Evolutionary conservation across 2,797 vertebrate genomes (phyloP), one percentile per base, ranked within the genome.

Genomic region (Oreochromis mossambicus): DNA sequence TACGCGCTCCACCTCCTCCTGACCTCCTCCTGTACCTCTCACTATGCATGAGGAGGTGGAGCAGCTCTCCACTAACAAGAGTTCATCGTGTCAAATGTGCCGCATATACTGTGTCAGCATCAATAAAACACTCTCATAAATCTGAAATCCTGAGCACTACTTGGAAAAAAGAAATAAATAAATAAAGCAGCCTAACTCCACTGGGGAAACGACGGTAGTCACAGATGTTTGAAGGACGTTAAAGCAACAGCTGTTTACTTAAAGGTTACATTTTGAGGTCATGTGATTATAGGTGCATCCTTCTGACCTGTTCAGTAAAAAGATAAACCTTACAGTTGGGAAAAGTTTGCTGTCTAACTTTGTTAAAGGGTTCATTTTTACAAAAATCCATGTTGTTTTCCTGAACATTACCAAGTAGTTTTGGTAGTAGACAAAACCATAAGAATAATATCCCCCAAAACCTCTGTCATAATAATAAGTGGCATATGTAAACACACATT

Each of bases 21-120:
- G 83, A 86, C 88, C 83, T 85, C 76, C 54, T 84, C 79, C 78
- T 54, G 80, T 12, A 66, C 2, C 9, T 66, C 21, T 32, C 58
- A 21, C 63, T 66, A 29, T 19, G 73, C 9, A 21, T 26, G 50
- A 84, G 63, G 12, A 43, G 78, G 48, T 48, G 75, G 48, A 80
- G 77, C 61, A 48, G 79, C 87, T 70, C 81, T 52, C 46, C 15
- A 54, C 73, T 21, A 41, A 80, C 24, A 77, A 61, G 75, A 61
- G 54, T 81, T 68, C 76, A 61, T 82, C 77, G 63, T 51, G 77
- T 70, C 70, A 66, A 38, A 73, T 10, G 26, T 29, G 43, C 6
- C 1, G 46, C 68, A 77, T 24, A 56, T 6, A 17, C 8, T 2
- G 3, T 8, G 13, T n/a, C 48, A 14, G 46, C 41, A 58, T 66